Base-by-base conservation (phyloP, 2,888 invertebrate genomes). In the Frankliniella fusca region DNA sequence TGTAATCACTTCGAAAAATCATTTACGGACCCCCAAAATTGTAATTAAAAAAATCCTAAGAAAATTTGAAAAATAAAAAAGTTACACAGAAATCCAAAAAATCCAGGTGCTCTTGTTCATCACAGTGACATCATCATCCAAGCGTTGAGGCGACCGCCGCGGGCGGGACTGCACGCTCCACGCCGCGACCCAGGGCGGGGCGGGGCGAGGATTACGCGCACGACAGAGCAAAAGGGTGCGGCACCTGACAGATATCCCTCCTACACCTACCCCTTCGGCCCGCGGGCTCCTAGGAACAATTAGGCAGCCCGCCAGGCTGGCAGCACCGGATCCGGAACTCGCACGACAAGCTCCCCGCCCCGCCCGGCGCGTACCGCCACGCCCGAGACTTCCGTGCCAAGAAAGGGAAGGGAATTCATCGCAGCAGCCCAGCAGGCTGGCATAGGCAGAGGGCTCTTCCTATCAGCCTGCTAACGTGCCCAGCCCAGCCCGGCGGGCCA, bases 251-350 rank as follows among this genome's bases (percentile, higher is more conserved):
- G 61, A 38, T 38, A 38, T 38, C 38, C 38, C 38, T 38, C 38
- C 38, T n/a, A n/a, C n/a, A 38, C 38, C 38, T n/a, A n/a, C 38
- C 38, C 3, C 38, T 5, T 5, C 38, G 61, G 12, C 61, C 20
- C 20, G n/a, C 61, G 61, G 61, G 61, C 70, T 23, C 70, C 1
- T 12, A 76, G 38, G 23, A 76, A 76, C 70, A 76, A 76, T 76
- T 76, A 76, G 70, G 70, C 70, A 76, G 70, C 23, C 70, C 12
- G 70, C 70, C 70, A 76, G 70, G 70, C 70, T 76, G 70, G 70
- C 70, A 76, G 70, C 70, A 27, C 70, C 70, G 70, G 54, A 54
- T 54, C 54, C 54, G 54, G 70, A 76, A 76, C 70, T 76, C 70
- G 70, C 70, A 76, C 70, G 70, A 76, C 70, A 76, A 23, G 70